Evolutionary conservation across 1,140 invertebrate genomes (phyloP), one percentile per base, ranked within the genome.

Genomic region (Chymomyza costata): DNA sequence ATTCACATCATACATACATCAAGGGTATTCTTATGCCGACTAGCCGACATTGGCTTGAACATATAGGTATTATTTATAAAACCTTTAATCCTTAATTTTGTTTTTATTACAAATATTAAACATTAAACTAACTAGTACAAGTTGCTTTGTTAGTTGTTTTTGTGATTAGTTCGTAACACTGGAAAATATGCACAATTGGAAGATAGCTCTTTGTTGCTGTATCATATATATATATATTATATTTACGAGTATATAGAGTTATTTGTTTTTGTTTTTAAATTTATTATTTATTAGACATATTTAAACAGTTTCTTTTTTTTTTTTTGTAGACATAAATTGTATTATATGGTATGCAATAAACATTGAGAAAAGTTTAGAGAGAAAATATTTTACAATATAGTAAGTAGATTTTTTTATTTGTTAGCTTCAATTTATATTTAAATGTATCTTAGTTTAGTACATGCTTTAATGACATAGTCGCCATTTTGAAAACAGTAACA

Each of bases 131-230:
- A 61, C 73, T 80, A 80, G 49, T 54, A 59, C 28, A 21, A 28
- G 40, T 34, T 31, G 15, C 21, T 38, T 47, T 18, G 19, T 13
- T n/a, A n/a, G n/a, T n/a, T n/a, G n/a, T 5, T 41, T 38, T 31
- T 37, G 49, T 32, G 34, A 32, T 32, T n/a, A 41, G 46, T 44
- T 50, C 38, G n/a, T 40, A 80, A 80, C 73, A 60, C 59, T 71
- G 58, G 62, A 71, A 76, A 60, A 81, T 80, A 80, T 80, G 67
- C 71, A 80, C 73, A 80, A 62, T 74, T 65, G 74, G 65, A 56
- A 78, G 65, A 69, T 71, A 81, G 68, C 60, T 81, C 68, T 81
- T 81, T 69, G 58, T 78, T 68, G 53, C 63, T 62, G 40, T 56
- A 31, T 28, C 35, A 38, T 38, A 30, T 43, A 15, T 25, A 21